Evolutionary conservation across 1,140 invertebrate genomes (phyloP).

Genomic region (Marisa cornuarietis): DNA sequence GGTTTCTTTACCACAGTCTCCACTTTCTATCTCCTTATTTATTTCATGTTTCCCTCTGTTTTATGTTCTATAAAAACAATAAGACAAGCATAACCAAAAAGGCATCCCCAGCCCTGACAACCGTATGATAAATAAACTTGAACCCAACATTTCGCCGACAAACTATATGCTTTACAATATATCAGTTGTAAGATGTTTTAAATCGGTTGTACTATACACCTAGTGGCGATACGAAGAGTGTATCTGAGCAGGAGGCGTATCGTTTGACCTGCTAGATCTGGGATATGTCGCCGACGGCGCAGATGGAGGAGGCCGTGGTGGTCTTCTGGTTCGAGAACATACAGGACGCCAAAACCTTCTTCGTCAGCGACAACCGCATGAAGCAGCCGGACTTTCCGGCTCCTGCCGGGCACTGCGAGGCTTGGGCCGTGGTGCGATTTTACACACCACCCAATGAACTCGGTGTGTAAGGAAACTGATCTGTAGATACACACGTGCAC

Average conservation of each 20-base stretch:
- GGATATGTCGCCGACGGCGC: constrained; percentile 18
- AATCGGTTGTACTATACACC: background rate
- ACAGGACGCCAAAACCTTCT: constrained; percentile 30
- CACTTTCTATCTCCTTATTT: too few relatives aligned
- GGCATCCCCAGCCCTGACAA: background rate
- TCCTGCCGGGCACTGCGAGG: constrained; percentile 33
- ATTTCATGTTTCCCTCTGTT: too few relatives aligned
- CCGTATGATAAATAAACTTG: too few relatives aligned
- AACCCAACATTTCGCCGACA: too few relatives aligned
- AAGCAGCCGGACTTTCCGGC: constrained; percentile 41
- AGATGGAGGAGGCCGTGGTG: constrained; percentile 28
- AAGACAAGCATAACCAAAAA: too few relatives aligned
- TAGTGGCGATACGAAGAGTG: too few relatives aligned
- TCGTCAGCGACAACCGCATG: constrained; percentile 32
- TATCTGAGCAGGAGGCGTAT: background rate
- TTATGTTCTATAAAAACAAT: too few relatives aligned
- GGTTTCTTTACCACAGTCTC: too few relatives aligned
- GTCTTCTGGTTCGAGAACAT: constrained; percentile 32
- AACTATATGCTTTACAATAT: background rate
- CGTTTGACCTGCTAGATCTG: constrained; percentile 16
- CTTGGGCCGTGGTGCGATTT: constrained; percentile 34
- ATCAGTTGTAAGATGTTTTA: background rate
- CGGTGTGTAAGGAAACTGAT: background rate
- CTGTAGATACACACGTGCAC: too few relatives aligned
- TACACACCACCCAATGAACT: constrained; percentile 27